Percentiles rank a stretch among this genome's conserved stretches.
These are phyloP conservation scores for Crepidodera aurea DNA, from an alignment of 2,888 invertebrate genomes.

Conservation along the genomic window DNA sequence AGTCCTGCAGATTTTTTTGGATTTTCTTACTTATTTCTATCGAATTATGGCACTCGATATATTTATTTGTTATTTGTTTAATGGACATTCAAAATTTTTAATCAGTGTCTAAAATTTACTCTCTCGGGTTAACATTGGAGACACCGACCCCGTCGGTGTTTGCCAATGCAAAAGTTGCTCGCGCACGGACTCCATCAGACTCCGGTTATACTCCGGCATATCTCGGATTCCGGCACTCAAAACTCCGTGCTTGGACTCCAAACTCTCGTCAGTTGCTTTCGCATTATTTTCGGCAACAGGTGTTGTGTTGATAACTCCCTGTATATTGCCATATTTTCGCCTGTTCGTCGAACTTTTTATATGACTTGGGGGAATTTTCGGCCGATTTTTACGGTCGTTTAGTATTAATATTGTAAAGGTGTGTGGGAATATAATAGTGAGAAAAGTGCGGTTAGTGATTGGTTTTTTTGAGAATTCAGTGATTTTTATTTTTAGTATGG, in stretches of 20 bases:
- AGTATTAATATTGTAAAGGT: not conserved
- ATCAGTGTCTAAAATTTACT: no score
- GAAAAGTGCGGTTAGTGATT: not conserved
- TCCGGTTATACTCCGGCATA: constrained; percentile 6
- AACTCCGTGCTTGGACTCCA: not conserved
- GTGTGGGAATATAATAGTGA: not conserved
- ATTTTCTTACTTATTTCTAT: no score
- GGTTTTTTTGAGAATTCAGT: not conserved
- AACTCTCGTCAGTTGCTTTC: constrained; percentile 21
- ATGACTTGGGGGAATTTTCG: not conserved
- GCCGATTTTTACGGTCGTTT: constrained; percentile 2
- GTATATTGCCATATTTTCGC: not conserved
- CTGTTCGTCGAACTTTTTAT: not conserved
- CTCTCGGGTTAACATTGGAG: not conserved
- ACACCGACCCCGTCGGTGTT: not conserved
- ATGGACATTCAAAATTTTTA: no score
- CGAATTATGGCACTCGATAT: no score
- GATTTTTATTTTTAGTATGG: not conserved
- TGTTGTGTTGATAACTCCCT: constrained; percentile 4
- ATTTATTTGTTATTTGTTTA: no score
- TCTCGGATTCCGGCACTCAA: not conserved
- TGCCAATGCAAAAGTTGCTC: constrained; percentile 3
- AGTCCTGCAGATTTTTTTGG: no score
- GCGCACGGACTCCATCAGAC: constrained; percentile 3
- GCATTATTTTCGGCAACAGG: constrained; percentile 28